Base-by-base conservation (phyloP, 2,797 vertebrate species). In the Gephyroberyx darwinii region DNA sequence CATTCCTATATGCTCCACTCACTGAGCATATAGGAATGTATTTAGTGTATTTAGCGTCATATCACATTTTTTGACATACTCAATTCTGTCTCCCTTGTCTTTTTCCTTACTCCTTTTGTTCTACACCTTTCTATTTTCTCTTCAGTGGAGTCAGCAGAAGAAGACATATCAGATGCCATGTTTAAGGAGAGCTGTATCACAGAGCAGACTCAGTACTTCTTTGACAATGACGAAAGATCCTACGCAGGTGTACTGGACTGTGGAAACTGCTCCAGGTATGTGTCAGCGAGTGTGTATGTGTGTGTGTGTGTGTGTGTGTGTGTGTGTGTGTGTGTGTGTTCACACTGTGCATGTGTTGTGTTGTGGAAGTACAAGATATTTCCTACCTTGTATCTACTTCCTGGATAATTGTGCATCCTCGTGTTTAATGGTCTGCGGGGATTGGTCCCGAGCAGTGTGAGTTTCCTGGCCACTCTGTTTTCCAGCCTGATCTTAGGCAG, bases 181-280 rank as follows among this genome's bases (percentile, higher is more conserved):
- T 96, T 96, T 69, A 99, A 98, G 90, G 96, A 98, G 84, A 99
- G 98, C 90, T 99, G 98, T 70, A 99, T 99, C 86, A 99, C 97
- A 0, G 97, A 99, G 81, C 98, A 99, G 91, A 99, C 97, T 8
- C 98, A 99, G 81, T 99, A 99, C 92, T 99, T 98, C 93, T 99
- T 99, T 80, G 95, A 96, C 83, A 98, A 96, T 17, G 93, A 97
- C 0, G 96, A 96, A 80, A 96, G 91, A 91, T 96, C 97, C 19
- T 97, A 98, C 89, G 86, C 86, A 77, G 96, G 97, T 51, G 93
- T 96, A n/a, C 87, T 99, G 84, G 97, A 99, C 91, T 99, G 98
- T 89, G 95, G 94, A 84, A 99, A 99, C 93, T 99, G 98, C 79
- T 97, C 98, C 88, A 97, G 98, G 98, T 99, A 93, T 87, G 71